Base-by-base conservation (phyloP, 2,888 invertebrate genomes). In the Alviniconcha strummeri region DNA sequence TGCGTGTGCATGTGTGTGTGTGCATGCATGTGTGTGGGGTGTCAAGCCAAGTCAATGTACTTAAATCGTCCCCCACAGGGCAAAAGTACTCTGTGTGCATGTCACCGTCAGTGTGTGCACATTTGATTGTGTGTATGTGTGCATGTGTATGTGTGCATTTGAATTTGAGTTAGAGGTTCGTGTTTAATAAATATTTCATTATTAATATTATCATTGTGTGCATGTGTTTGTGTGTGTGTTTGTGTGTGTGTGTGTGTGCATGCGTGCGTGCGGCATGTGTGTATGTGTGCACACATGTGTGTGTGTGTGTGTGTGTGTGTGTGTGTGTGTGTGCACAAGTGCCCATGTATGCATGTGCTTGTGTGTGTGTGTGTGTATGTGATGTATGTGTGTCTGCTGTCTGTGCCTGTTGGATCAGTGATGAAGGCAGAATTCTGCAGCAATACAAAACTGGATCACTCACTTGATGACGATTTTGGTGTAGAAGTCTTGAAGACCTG, bases 391-490 rank as follows among this genome's bases (percentile, higher is more conserved):
- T 64, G 64, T 64, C 11, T 64, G 64, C 1, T 64, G 15, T 64
- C 11, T 64, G 64, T 64, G 64, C 11, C 11, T 64, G 64, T 64
- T 36, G 36, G 36, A 36, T 36, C 36, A 36, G 36, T 36, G 36
- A 36, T 36, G 36, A 36, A 36, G 36, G 36, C 36, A 36, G 36
- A 3, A 36, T 36, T 36, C 36, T 36, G 36, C 36, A 36, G 36
- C 36, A 3, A 36, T 36, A 1, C 36, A 36, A 36, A 36, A 4
- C 36, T 17, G 4, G 5, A 9, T 11, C 11, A 86, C 90, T 86
- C 81, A 91, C 91, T 90, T 91, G 85, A 91, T 88, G 0, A 90
- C 88, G 8, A 91, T 86, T 85, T 91, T 90, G 72, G 90, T 89
- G 81, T 91, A 91, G 80, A 88, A 89, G 8, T 85, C 83, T 15